phyloP scores from a whole-genome alignment of 2,888 invertebrate species.

The Phasia obesa region DNA sequence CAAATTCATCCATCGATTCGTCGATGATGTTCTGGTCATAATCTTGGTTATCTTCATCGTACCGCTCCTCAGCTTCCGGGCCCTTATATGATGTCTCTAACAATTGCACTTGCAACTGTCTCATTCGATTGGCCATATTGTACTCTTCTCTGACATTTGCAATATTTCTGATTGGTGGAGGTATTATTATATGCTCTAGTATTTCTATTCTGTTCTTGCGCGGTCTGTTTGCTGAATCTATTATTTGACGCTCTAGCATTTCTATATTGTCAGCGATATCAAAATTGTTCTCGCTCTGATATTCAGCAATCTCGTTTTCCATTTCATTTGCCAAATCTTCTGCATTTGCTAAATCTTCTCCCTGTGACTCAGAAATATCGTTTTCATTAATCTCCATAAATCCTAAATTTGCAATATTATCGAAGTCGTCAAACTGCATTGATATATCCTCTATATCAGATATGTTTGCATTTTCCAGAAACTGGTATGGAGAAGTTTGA shows the following conservation, averaged over 20 bases:
- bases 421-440: slow-evolving; percentile 30
- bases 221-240: not conserved
- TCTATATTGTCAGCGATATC: slow-evolving; percentile 39
- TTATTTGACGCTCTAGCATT: slow-evolving; percentile 15
- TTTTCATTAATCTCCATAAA: slow-evolving; percentile 1
- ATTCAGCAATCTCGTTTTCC: not conserved
- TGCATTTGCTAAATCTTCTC: too few species aligned
- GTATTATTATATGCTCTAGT: too few species aligned
- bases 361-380: not conserved
- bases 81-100: slow-evolving; percentile 11
- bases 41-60: not conserved
- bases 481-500: slow-evolving; percentile 32
- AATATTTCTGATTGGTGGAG: too few species aligned
- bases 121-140: not conserved
- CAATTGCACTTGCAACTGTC: slow-evolving; percentile 14
- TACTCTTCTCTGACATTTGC: not conserved
- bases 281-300: not conserved
- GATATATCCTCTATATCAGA: slow-evolving; percentile 43
- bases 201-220: not conserved
- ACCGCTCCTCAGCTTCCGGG: too few species aligned
- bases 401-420: slow-evolving; percentile 1
- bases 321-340: too few species aligned
- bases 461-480: slow-evolving; percentile 22
- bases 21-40: not conserved
- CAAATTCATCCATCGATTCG: slow-evolving; percentile 31